Conservation (phyloP, 2,888 invertebrate genomes). For the Drosophila greeni region DNA sequence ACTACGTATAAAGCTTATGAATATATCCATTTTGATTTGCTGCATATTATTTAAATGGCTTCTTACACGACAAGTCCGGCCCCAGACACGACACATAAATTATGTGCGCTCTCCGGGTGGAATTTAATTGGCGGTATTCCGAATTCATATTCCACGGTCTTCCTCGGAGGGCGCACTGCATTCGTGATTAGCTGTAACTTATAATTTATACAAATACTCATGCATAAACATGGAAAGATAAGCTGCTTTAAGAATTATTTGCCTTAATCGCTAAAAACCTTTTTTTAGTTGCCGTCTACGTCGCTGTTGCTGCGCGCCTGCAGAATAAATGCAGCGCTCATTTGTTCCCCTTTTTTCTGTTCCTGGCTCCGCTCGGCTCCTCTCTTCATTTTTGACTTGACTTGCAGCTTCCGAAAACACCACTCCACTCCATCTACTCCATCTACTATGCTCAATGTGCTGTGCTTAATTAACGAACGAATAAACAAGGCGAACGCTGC, state of each 20-base stretch:
- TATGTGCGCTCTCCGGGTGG: slow-evolving; percentile 13
- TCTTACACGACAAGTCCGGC: slow-evolving; percentile 28
- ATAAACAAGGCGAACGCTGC: slow-evolving; percentile 37
- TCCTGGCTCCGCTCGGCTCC: slow-evolving; percentile 29
- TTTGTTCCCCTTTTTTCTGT: slow-evolving; percentile 33
- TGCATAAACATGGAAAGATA: slow-evolving; percentile 48
- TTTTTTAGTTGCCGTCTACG: slow-evolving; percentile 48
- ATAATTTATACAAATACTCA: slow-evolving; percentile 53
- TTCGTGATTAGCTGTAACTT: slow-evolving; percentile 45
- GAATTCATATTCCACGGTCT: not conserved
- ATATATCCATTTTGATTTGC: slow-evolving; percentile 51
- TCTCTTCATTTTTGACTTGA: slow-evolving; percentile 58
- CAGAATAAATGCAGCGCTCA: slow-evolving; percentile 32
- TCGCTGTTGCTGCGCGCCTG: slow-evolving; percentile 19
- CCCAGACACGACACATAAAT: slow-evolving; percentile 11
- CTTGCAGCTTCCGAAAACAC: slow-evolving; percentile 62
- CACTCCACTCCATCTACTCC: slow-evolving; percentile 25
- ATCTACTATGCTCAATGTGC: slow-evolving; percentile 54
- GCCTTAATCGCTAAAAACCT: slow-evolving; percentile 52
- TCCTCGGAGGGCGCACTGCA: slow-evolving; percentile 41
- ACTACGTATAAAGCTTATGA: slow-evolving; percentile 44
- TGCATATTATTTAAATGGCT: slow-evolving; percentile 40
- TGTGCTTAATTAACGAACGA: slow-evolving; percentile 65
- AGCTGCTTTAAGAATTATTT: slow-evolving; percentile 60
- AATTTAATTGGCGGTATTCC: slow-evolving; percentile 12